Evolutionary conservation across 2,113 vertebrate species (phyloP).

Genomic region (western clawed frog (Xenopus tropicalis)): UCB_Xtro_10.0 CM004443.2:64599001-64599500

Average conservation of each 20-base stretch:
- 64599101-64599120: too few relatives aligned
- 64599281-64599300: neutral
- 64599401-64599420: constrained; percentile 17
- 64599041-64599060: too few relatives aligned
- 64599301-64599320: neutral
- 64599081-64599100: too few relatives aligned
- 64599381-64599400: constrained; percentile 22
- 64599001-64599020: too few relatives aligned
- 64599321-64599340: constrained; percentile 1
- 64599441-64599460: constrained; percentile 9
- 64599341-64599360: neutral
- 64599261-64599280: neutral
- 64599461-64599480: constrained; percentile 16
- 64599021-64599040: too few relatives aligned
- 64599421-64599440: constrained; percentile 22
- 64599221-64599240: too few relatives aligned
- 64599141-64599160: too few relatives aligned
- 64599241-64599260: neutral
- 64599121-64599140: too few relatives aligned
- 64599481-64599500: constrained; percentile 36
- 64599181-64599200: too few relatives aligned
- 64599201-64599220: too few relatives aligned
- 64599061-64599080: too few relatives aligned
- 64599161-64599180: too few relatives aligned
- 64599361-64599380: constrained; percentile 1